Evolutionary conservation across 2,797 vertebrate species (phyloP).

Genomic region (Sciurus carolinensis): DNA sequence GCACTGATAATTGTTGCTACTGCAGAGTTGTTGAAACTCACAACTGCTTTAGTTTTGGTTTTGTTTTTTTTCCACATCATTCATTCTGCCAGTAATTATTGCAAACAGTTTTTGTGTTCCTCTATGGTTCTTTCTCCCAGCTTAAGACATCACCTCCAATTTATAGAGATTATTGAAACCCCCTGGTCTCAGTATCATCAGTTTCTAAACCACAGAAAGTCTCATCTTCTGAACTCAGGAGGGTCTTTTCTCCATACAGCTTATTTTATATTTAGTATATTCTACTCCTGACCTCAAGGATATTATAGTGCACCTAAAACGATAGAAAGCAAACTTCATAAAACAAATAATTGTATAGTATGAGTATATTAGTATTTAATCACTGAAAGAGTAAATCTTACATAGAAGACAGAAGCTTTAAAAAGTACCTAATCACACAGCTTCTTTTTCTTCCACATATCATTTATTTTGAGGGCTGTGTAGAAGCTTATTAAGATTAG

Average conservation of each 20-base stretch:
- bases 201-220: not conserved
- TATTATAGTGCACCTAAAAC: constrained; percentile 4
- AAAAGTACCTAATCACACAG: not conserved
- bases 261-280: constrained; percentile 33
- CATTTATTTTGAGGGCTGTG: not conserved
- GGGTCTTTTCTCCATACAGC: not conserved
- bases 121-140: not conserved
- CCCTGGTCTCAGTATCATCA: not conserved
- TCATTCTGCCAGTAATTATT: not conserved
- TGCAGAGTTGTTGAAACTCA: not conserved
- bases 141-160: not conserved
- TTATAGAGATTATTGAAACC: not conserved
- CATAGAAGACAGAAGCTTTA: not conserved
- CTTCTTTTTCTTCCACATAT: not conserved
- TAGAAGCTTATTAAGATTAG: not conserved
- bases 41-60: not conserved
- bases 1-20: not conserved
- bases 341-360: not conserved
- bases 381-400: constrained; percentile 22
- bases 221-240: not conserved
- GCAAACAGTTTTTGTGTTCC: not conserved
- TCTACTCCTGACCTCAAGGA: not conserved
- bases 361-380: not conserved
- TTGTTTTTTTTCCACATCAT: not conserved
- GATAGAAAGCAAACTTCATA: constrained; percentile 41